These are phyloP conservation scores for Chiloscyllium plagiosum DNA, from an alignment of 2,113 vertebrate genomes.

Conservation along the genomic window DNA sequence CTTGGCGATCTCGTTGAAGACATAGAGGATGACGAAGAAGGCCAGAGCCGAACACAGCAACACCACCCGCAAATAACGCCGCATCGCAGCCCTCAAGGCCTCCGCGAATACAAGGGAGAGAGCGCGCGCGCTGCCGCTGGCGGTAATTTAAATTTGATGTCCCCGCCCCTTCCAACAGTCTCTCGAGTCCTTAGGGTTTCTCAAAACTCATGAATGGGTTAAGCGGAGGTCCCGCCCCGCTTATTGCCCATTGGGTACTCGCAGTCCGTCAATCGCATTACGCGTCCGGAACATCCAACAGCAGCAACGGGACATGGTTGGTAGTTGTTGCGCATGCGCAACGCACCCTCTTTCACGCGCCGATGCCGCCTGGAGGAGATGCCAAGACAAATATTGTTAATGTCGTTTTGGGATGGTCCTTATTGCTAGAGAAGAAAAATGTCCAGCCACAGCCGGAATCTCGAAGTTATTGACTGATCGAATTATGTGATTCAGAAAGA, in stretches of 20 bases:
- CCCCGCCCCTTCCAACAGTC: background rate
- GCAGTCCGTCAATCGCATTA: background rate
- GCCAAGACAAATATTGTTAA: background rate
- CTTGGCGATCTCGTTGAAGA: conserved; percentile 17
- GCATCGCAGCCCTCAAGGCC: background rate
- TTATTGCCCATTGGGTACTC: background rate
- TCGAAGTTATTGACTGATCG: too few relatives aligned
- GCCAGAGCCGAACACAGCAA: conserved; percentile 6
- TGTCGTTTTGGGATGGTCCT: too few relatives aligned
- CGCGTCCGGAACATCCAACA: background rate
- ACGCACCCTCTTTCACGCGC: too few relatives aligned
- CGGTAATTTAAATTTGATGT: background rate
- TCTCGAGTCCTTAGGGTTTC: background rate
- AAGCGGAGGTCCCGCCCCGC: background rate
- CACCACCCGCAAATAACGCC: background rate
- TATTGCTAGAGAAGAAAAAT: too few relatives aligned
- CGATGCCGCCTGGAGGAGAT: too few relatives aligned
- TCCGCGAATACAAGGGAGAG: background rate
- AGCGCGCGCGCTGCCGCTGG: background rate
- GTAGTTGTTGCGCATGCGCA: too few relatives aligned
- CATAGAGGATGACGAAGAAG: background rate
- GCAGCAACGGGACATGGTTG: background rate
- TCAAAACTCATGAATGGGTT: background rate
- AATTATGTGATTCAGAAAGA: too few relatives aligned
- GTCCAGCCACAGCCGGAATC: too few relatives aligned